phyloP scores from a whole-genome alignment of 2,113 vertebrate species.

The Ascaphus truei region DNA sequence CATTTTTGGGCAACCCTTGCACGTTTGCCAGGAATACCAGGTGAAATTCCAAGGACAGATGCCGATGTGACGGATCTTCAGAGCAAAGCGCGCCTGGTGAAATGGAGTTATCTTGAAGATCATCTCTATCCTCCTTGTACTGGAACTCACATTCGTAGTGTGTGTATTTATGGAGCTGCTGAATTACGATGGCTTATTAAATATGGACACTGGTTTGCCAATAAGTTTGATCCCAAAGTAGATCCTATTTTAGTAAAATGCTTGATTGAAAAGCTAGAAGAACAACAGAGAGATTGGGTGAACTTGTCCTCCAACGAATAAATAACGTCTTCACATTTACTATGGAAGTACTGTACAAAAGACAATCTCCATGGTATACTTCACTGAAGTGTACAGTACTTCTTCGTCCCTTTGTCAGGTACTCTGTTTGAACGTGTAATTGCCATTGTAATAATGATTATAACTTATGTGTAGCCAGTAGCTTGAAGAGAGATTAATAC shows the following conservation, averaged over 20 bases:
- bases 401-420: background rate
- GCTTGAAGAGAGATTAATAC: too few species aligned
- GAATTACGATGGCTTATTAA: constrained; percentile 88
- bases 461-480: background rate
- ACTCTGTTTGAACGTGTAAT: background rate
- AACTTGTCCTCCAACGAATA: constrained; percentile 49
- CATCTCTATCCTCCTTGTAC: constrained; percentile 79
- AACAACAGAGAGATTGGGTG: constrained; percentile 62
- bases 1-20: constrained; percentile 91
- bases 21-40: constrained; percentile 79
- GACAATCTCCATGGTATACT: background rate
- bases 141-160: constrained; percentile 77
- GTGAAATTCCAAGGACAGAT: constrained; percentile 65
- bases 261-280: constrained; percentile 79
- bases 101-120: constrained; percentile 84
- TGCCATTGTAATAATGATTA: background rate
- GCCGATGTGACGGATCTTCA: constrained; percentile 82
- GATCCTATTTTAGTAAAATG: constrained; percentile 86
- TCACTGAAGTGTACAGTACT: background rate
- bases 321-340: constrained; percentile 16
- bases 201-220: constrained; percentile 88
- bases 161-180: constrained; percentile 81
- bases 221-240: constrained; percentile 88
- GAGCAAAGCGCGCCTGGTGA: constrained; percentile 88
- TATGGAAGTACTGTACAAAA: background rate